Evolutionary conservation across 2,888 invertebrate species (phyloP).

Genomic region (Abrostola triplasia): DNA sequence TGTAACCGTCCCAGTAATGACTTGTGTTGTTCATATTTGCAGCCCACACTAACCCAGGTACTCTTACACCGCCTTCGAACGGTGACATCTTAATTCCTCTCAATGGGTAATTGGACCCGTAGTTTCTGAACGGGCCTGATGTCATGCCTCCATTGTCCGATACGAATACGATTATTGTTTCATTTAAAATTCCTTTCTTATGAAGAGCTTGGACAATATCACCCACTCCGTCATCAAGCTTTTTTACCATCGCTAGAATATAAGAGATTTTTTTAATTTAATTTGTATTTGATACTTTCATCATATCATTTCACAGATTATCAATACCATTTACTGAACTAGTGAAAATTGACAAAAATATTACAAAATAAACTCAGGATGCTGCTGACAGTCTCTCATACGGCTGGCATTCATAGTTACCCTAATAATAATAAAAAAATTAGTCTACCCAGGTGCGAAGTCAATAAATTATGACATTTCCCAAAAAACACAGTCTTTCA

Average conservation of each 20-base stretch:
- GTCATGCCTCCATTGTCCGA: slow-evolving; percentile 97
- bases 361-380: too few relatives aligned
- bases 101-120: slow-evolving; percentile 94
- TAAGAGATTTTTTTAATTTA: too few relatives aligned
- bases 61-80: slow-evolving; percentile 95
- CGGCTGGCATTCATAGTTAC: too few relatives aligned
- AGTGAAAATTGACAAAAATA: neutral
- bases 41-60: slow-evolving; percentile 92
- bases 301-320: too few relatives aligned
- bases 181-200: slow-evolving; percentile 91
- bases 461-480: too few relatives aligned
- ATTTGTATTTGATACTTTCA: too few relatives aligned
- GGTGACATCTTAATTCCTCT: slow-evolving; percentile 92
- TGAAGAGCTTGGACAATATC: slow-evolving; percentile 91
- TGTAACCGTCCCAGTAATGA: slow-evolving; percentile 84
- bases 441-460: too few relatives aligned
- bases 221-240: slow-evolving; percentile 95
- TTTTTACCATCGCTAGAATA: slow-evolving; percentile 93
- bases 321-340: too few relatives aligned
- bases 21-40: slow-evolving; percentile 73
- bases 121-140: slow-evolving; percentile 91
- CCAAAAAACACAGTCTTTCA: too few relatives aligned
- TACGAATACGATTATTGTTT: slow-evolving; percentile 95
- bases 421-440: too few relatives aligned
- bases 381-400: too few relatives aligned